Evolutionary conservation across 2,113 vertebrate genomes (phyloP), one percentile per base, ranked within the genome.

Genomic region (Notechis scutatus): DNA sequence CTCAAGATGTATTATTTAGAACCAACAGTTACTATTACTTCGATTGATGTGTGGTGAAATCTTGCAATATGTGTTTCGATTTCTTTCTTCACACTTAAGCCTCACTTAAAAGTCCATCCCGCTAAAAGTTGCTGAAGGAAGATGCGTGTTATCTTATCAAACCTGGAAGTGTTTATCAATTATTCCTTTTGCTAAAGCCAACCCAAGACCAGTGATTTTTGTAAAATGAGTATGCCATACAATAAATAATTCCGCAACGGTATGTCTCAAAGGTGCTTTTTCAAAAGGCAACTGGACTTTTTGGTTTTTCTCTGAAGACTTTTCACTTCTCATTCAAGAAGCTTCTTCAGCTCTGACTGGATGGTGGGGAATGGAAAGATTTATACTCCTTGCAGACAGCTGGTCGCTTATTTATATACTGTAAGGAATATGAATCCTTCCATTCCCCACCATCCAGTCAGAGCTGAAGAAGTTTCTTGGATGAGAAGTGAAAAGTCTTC

Each of bases 231-330:
- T 95, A 94, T 94, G 95, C 74, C 1, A 93, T 0, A 6, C 97
- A 97, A 97, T 97, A 98, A 98, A 98, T 98, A 2, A 0, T 94
- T 96, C 95, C 93, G 91, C 97, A 97, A 97, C 96, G 97, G 96
- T 95, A 95, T 97, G 97, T 61, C 59, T 24, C 24, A 61, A 11
- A 26, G 59, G 59, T 59, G 59, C 24, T 29, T 61, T 61, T 11
- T 61, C 24, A 26, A 26, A 24, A 61, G 59, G 24, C 59, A 61
- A 61, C 9, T 61, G 59, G 59, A 61, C 24, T 61, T 61, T 29
- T 24, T 61, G 3, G 59, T 26, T 61, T 61, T 61, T 59, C 21
- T 57, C 24, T 61, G 59, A 26, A 26, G 24, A 61, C 0, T 0
- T 61, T 59, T 59, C 2, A 6, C 23, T 59, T 29, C 59, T 61